These are phyloP conservation scores for Hippocampus comes DNA, from an alignment of 2,113 vertebrate species.

Conservation along the genomic window DNA sequence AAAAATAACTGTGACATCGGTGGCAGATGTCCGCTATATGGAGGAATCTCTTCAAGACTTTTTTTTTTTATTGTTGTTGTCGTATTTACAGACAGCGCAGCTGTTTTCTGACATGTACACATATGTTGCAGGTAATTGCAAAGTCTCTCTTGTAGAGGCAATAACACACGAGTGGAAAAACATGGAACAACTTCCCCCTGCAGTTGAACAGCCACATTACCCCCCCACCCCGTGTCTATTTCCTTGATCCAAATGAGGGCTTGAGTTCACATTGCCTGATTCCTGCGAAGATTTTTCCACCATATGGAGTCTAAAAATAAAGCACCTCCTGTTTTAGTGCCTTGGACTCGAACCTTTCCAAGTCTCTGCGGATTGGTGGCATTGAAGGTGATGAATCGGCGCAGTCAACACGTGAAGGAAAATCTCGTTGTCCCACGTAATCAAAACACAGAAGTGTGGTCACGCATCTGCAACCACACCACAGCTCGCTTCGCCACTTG, in stretches of 20 bases:
- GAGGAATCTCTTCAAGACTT: conserved; percentile 3
- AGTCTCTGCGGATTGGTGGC: background rate
- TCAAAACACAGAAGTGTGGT: no score
- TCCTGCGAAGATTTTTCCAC: conserved; percentile 15
- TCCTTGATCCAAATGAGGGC: background rate
- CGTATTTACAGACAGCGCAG: conserved; percentile 66
- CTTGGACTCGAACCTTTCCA: background rate
- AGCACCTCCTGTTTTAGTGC: conserved; percentile 11
- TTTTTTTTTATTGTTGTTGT: conserved; percentile 62
- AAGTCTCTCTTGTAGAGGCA: conserved; percentile 44
- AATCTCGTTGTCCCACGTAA: background rate
- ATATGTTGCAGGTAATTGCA: conserved; percentile 15
- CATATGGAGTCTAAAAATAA: background rate
- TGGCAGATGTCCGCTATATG: background rate
- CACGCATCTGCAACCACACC: no score
- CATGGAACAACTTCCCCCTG: conserved; percentile 1
- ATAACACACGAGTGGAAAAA: conserved; percentile 25
- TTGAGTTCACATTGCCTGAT: conserved; percentile 8
- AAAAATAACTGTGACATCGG: background rate
- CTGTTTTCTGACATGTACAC: conserved; percentile 53
- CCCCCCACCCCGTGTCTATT: background rate
- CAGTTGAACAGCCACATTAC: background rate
- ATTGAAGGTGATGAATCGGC: background rate
- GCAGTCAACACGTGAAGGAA: conserved; percentile 4
- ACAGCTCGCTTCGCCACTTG: no score